These are phyloP conservation scores for Lepus americanus DNA, from an alignment of 2,113 vertebrate genomes.

Conservation along the genomic window DNA sequence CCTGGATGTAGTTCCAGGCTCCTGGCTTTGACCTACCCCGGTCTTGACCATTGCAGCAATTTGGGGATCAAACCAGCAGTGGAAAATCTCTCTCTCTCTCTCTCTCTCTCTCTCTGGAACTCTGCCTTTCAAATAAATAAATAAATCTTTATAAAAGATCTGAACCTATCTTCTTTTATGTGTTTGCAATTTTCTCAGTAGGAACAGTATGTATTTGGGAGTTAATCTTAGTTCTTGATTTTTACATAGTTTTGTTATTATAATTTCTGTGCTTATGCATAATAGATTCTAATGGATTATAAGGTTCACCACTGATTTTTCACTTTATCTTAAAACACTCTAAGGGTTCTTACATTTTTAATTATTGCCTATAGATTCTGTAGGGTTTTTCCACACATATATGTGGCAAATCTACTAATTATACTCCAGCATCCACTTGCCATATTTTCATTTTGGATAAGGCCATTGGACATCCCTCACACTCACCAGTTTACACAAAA, in stretches of 20 bases:
- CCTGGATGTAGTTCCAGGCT: too few relatives aligned
- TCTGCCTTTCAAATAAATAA: too few relatives aligned
- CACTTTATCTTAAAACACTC: constrained; percentile 42
- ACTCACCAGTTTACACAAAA: neutral
- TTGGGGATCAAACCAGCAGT: too few relatives aligned
- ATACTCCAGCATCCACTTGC: neutral
- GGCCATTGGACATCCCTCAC: neutral
- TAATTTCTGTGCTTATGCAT: neutral
- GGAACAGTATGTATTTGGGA: neutral
- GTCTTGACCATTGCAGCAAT: too few relatives aligned
- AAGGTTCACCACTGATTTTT: neutral
- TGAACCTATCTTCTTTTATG: neutral
- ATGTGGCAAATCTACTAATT: neutral
- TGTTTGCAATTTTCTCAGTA: neutral
- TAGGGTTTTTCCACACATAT: neutral
- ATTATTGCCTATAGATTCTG: neutral
- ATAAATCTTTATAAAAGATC: neutral
- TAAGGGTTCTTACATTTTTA: neutral
- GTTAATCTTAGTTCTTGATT: constrained; percentile 11
- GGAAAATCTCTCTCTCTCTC: too few relatives aligned
- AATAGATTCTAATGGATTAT: constrained; percentile 29
- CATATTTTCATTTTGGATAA: neutral
- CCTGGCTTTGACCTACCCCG: too few relatives aligned
- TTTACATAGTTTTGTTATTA: neutral
- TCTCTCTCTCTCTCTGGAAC: too few relatives aligned